Evolutionary conservation across 1,140 invertebrate species (phyloP).

Genomic region (Bathynomus jamesi): DNA sequence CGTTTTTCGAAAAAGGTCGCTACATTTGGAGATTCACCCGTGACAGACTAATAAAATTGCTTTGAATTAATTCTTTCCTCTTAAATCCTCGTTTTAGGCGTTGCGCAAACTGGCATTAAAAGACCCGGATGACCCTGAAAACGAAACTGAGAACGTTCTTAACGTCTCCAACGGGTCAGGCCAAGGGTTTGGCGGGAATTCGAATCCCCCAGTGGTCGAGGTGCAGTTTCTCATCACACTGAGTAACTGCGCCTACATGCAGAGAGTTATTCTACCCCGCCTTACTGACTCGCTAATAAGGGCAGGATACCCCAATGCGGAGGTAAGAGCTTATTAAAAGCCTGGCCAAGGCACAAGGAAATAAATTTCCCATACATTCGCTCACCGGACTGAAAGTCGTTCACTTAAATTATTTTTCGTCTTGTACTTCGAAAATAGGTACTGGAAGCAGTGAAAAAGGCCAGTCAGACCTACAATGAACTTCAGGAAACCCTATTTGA

Average conservation of each 20-base stretch:
- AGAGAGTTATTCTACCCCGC: constrained; percentile 61
- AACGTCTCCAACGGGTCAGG: constrained; percentile 13
- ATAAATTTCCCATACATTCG: too few relatives aligned
- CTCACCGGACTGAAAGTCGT: too few relatives aligned
- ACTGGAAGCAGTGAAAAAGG: constrained; percentile 26
- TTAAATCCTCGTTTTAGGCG: constrained; percentile 11
- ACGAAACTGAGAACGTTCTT: too few relatives aligned
- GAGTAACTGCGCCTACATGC: constrained; percentile 80
- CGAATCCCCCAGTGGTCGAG: constrained; percentile 22
- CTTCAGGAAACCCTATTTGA: constrained; percentile 47
- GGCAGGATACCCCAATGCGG: constrained; percentile 58
- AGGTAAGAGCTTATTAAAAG: too few relatives aligned
- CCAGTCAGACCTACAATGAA: constrained; percentile 25
- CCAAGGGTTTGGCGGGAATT: neutral
- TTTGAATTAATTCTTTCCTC: too few relatives aligned
- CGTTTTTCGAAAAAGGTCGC: too few relatives aligned
- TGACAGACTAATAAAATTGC: too few relatives aligned
- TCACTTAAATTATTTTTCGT: neutral
- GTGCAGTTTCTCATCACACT: constrained; percentile 64
- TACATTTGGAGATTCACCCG: too few relatives aligned
- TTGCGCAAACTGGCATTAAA: constrained; percentile 26
- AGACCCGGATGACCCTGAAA: constrained; percentile 27
- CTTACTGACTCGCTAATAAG: constrained; percentile 55
- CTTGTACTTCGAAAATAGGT: constrained; percentile 7
- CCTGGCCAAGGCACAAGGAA: too few relatives aligned